Evolutionary conservation across 2,888 invertebrate species (phyloP).

Genomic region (Drosophila macrospina): DNA sequence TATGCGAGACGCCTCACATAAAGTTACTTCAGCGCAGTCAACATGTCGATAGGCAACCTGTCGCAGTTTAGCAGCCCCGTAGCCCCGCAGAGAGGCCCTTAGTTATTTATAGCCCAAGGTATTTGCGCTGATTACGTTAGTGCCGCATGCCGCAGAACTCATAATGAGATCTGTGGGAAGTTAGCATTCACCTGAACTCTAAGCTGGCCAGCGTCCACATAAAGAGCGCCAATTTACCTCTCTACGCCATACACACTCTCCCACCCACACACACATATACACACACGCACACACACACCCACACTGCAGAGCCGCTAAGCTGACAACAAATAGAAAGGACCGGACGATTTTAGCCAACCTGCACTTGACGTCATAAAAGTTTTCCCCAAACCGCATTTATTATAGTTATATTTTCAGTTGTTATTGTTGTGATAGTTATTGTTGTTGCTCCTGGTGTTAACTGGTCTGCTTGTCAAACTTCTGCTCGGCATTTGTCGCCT

Average conservation of each 20-base stretch:
- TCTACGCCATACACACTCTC: neutral
- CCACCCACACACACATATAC: neutral
- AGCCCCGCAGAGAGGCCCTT: neutral
- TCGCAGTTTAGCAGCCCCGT: neutral
- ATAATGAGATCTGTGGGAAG: slow-evolving; percentile 71
- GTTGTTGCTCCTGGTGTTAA: slow-evolving; percentile 29
- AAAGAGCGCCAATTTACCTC: slow-evolving; percentile 33
- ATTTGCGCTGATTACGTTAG: slow-evolving; percentile 59
- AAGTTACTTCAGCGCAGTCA: slow-evolving; percentile 21
- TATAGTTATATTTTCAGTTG: slow-evolving; percentile 11
- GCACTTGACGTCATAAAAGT: slow-evolving; percentile 26
- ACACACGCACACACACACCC: too few species aligned
- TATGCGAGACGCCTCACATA: slow-evolving; percentile 14
- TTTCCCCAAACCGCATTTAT: slow-evolving; percentile 25
- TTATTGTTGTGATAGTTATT: slow-evolving; percentile 1
- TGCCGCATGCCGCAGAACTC: slow-evolving; percentile 45
- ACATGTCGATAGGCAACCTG: neutral
- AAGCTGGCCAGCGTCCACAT: slow-evolving; percentile 10
- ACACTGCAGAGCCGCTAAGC: slow-evolving; percentile 10
- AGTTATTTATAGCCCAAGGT: slow-evolving; percentile 14
- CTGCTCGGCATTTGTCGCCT: slow-evolving; percentile 44
- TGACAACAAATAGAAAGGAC: slow-evolving; percentile 22
- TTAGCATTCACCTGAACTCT: slow-evolving; percentile 19
- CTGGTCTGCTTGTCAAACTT: slow-evolving; percentile 39
- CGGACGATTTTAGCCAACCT: slow-evolving; percentile 10